phyloP scores from a whole-genome alignment of 1,140 invertebrate species.

The Drosophila paulistorum region DNA sequence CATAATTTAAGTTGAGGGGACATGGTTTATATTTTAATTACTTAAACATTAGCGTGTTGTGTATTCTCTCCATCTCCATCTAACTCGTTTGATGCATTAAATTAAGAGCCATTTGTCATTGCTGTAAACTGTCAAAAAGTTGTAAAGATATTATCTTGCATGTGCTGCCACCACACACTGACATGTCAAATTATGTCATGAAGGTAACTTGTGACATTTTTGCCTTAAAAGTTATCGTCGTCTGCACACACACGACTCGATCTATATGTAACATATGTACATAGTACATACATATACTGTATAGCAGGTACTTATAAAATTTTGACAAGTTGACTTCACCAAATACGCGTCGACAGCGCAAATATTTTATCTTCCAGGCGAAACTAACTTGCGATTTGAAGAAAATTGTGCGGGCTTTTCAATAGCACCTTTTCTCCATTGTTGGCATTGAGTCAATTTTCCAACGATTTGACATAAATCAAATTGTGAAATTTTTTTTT shows the following conservation, averaged over 20 bases:
- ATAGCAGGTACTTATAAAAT: conserved; percentile 18
- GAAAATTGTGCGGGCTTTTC: conserved; percentile 1
- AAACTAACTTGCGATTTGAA: conserved; percentile 26
- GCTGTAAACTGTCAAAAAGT: conserved; percentile 40
- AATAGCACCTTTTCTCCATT: conserved; percentile 15
- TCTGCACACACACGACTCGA: conserved; percentile 3
- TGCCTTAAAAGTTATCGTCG: conserved; percentile 14
- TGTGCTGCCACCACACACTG: conserved; percentile 40
- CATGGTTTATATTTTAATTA: conserved; percentile 50
- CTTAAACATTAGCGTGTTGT: conserved; percentile 32
- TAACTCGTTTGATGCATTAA: conserved; percentile 14
- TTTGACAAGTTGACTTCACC: conserved; percentile 60
- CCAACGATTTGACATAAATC: conserved; percentile 52
- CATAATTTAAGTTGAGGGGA: conserved; percentile 36
- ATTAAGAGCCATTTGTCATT: conserved; percentile 46
- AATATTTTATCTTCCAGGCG: conserved; percentile 58
- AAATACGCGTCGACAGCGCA: conserved; percentile 62
- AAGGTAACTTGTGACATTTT: conserved; percentile 53
- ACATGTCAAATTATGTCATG: conserved; percentile 44
- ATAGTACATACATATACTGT: conserved; percentile 25
- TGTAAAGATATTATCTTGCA: conserved; percentile 29
- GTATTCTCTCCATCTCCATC: background rate
- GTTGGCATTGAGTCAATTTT: conserved; percentile 41
- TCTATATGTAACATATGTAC: background rate
- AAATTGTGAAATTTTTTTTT: conserved; percentile 57